Conservation (phyloP, 2,113 vertebrate genomes). For the Siniperca knerii region DNA sequence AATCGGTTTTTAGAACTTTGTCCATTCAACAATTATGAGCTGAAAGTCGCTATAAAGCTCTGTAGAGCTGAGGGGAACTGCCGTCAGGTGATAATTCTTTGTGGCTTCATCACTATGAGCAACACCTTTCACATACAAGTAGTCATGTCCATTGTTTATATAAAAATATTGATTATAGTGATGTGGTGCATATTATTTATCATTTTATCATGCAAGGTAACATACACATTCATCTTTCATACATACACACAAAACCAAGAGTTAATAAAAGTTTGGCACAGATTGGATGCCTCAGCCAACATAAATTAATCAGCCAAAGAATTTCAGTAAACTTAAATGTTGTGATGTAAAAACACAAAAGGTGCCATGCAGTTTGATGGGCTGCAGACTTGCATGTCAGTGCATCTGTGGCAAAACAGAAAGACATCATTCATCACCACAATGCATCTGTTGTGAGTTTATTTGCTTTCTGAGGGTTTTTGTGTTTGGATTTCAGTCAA, state of each 20-base stretch:
- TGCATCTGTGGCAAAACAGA: constrained; percentile 28
- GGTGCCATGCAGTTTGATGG: not conserved
- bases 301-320: not conserved
- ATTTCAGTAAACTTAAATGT: not conserved
- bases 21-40: not conserved
- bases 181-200: too few species aligned
- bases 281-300: not conserved
- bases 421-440: constrained; percentile 48
- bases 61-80: too few species aligned
- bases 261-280: not conserved
- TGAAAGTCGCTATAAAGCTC: not conserved
- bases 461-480: constrained; percentile 57
- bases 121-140: not conserved
- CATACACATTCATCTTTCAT: not conserved
- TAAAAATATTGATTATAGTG: not conserved
- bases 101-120: too few species aligned
- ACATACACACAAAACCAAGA: not conserved
- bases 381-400: constrained; percentile 12
- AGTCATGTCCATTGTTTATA: not conserved
- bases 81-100: too few species aligned
- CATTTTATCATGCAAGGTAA: not conserved
- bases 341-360: constrained; percentile 1
- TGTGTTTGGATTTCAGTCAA: constrained; percentile 44
- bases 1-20: not conserved
- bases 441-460: constrained; percentile 71